Conservation (phyloP, 2,113 vertebrate genomes). For the Sapajus apella region DNA sequence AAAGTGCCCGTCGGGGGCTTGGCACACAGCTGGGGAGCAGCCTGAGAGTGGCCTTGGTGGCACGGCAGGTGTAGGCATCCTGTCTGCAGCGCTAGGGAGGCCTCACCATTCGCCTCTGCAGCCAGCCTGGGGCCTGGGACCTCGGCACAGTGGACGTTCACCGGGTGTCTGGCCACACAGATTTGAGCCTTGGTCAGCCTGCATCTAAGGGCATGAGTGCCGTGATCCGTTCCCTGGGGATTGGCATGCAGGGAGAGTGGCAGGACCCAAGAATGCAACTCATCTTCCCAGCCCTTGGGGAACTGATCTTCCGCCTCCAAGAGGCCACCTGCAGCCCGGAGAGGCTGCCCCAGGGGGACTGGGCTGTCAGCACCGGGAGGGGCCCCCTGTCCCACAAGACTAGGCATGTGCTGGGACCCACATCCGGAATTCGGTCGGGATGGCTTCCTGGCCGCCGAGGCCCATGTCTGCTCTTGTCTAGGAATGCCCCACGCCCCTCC, state of each 20-base stretch:
- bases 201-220: not conserved
- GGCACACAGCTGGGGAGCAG: not conserved
- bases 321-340: slow-evolving; percentile 64
- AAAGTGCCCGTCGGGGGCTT: slow-evolving; percentile 43
- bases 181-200: not conserved
- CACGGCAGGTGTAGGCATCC: too few species aligned
- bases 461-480: slow-evolving; percentile 51
- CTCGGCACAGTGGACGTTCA: not conserved
- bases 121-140: not conserved
- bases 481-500: slow-evolving; percentile 54
- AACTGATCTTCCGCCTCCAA: slow-evolving; percentile 29
- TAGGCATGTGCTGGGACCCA: slow-evolving; percentile 53
- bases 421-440: slow-evolving; percentile 50
- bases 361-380: slow-evolving; percentile 60
- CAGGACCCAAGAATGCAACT: slow-evolving; percentile 67
- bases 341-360: not conserved
- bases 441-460: not conserved
- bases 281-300: slow-evolving; percentile 5
- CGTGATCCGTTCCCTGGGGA: not conserved
- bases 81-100: too few species aligned
- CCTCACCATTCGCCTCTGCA: not conserved
- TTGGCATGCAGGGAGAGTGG: not conserved
- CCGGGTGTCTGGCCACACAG: not conserved
- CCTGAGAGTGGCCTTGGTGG: slow-evolving; percentile 49
- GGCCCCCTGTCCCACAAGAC: slow-evolving; percentile 56